These are phyloP conservation scores for Salminus brasiliensis DNA, from an alignment of 2,113 vertebrate species.

Conservation along the genomic window DNA sequence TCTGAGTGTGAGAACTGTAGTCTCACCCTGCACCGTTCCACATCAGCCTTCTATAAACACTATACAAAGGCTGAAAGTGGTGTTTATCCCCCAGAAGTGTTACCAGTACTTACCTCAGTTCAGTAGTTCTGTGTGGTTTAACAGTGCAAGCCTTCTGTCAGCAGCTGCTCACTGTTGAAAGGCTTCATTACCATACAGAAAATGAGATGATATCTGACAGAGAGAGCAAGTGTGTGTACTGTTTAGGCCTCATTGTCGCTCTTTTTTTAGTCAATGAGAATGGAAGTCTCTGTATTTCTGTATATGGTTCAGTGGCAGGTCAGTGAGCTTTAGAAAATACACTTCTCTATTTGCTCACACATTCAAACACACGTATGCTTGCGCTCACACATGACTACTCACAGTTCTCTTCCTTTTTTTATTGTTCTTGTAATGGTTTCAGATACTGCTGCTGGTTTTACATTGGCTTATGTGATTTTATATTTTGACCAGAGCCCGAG, in stretches of 20 bases:
- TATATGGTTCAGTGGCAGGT: slow-evolving; percentile 32
- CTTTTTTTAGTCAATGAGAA: neutral
- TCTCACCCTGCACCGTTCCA: neutral
- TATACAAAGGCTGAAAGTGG: neutral
- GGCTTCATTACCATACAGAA: neutral
- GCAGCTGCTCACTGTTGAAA: slow-evolving; percentile 9
- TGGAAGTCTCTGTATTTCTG: neutral
- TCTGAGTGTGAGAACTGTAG: no score
- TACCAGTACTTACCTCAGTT: neutral
- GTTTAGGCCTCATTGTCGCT: neutral
- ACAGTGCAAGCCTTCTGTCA: neutral
- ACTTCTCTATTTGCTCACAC: neutral
- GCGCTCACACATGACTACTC: neutral
- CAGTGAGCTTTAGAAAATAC: neutral
- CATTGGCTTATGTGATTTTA: neutral
- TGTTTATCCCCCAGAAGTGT: neutral
- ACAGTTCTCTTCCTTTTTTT: no score
- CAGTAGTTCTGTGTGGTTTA: neutral
- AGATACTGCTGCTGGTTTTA: neutral
- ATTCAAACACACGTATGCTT: neutral
- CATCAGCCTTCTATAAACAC: neutral
- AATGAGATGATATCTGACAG: neutral
- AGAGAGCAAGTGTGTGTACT: no score
- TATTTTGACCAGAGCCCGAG: neutral
- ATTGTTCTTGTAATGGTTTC: neutral